These are phyloP conservation scores for Orthonevra nobilis DNA, from an alignment of 2,888 invertebrate genomes.

Conservation along the genomic window DNA sequence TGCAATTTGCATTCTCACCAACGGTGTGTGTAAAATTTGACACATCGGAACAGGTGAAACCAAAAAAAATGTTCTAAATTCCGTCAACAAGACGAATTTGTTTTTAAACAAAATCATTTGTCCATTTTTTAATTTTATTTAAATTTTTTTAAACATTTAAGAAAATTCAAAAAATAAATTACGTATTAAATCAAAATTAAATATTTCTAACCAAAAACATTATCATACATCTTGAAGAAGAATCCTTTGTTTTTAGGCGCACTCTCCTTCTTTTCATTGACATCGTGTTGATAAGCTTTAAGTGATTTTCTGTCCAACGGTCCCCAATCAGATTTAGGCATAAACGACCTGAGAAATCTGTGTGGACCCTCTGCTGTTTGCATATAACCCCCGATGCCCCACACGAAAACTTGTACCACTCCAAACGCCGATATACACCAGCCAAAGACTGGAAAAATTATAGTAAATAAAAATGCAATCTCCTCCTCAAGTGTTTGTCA, in stretches of 20 bases:
- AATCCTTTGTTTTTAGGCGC: slow-evolving; percentile 74
- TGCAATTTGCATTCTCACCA: too few relatives aligned
- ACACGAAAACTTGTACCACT: slow-evolving; percentile 81
- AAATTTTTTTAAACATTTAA: too few relatives aligned
- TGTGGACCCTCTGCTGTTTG: slow-evolving; percentile 72
- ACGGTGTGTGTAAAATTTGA: too few relatives aligned
- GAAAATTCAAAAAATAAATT: too few relatives aligned
- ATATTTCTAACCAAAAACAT: slow-evolving; percentile 78
- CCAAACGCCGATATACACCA: slow-evolving; percentile 81
- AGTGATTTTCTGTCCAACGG: slow-evolving; percentile 77
- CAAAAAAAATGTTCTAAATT: too few relatives aligned
- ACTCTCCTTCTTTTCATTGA: slow-evolving; percentile 72
- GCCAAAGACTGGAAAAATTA: slow-evolving; percentile 77
- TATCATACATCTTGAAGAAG: slow-evolving; percentile 77
- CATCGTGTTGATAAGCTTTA: slow-evolving; percentile 79
- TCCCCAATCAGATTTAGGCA: slow-evolving; percentile 77
- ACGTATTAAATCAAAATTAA: too few relatives aligned
- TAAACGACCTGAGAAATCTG: slow-evolving; percentile 75
- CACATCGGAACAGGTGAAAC: too few relatives aligned
- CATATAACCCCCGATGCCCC: slow-evolving; percentile 75
- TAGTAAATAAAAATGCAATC: neutral
- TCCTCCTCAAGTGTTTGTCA: neutral
- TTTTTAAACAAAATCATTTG: too few relatives aligned
- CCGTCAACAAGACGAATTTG: too few relatives aligned
- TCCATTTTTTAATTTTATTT: too few relatives aligned